Conservation (phyloP, 2,797 vertebrate genomes). For the Gephyroberyx darwinii region DNA sequence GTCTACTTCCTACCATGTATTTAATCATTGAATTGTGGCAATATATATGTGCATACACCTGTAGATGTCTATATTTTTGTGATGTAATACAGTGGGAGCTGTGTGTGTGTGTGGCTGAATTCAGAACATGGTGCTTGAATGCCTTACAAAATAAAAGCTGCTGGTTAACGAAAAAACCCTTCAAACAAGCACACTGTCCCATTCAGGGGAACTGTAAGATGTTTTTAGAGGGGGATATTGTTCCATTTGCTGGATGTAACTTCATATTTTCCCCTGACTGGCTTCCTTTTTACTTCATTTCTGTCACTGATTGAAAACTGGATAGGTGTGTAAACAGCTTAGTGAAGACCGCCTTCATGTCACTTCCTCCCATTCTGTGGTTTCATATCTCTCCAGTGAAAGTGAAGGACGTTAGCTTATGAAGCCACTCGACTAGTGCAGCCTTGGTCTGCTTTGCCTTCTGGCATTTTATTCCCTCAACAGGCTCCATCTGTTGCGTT, state of each 20-base stretch:
- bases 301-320: not conserved
- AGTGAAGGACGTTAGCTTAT: not conserved
- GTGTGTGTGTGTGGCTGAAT: constrained; percentile 45
- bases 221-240: not conserved
- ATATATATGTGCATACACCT: constrained; percentile 35
- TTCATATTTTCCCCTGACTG: not conserved
- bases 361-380: not conserved
- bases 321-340: constrained; percentile 7
- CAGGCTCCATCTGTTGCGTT: constrained; percentile 48
- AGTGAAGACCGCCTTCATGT: constrained; percentile 1
- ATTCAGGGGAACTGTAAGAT: constrained; percentile 32
- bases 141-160: constrained; percentile 77
- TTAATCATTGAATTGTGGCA: constrained; percentile 52
- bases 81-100: constrained; percentile 34
- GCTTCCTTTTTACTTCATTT: not conserved
- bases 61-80: constrained; percentile 59
- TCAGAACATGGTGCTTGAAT: constrained; percentile 70
- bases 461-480: constrained; percentile 32
- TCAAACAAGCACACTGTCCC: constrained; percentile 49
- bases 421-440: constrained; percentile 18
- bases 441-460: constrained; percentile 3
- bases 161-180: constrained; percentile 58
- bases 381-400: not conserved
- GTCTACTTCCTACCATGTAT: constrained; percentile 34
- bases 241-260: not conserved